Conservation (phyloP, 2,113 vertebrate species). For the Dicentrarchus labrax region DNA sequence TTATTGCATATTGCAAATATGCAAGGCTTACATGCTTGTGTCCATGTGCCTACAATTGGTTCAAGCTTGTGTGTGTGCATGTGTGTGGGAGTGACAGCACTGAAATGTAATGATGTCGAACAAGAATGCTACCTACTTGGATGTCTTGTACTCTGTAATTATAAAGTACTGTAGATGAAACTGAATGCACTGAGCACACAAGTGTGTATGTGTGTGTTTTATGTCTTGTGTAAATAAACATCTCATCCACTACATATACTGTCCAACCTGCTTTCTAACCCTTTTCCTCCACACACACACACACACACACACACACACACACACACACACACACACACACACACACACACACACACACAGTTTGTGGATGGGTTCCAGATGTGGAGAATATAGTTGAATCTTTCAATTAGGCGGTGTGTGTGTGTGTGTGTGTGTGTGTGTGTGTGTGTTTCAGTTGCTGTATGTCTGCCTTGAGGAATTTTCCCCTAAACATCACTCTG, state of each 20-base stretch:
- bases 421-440: background rate
- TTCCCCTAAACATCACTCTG: background rate
- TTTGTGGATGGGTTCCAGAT: slow-evolving; percentile 60
- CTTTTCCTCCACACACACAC: background rate
- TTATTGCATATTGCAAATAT: background rate
- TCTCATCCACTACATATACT: slow-evolving; percentile 54
- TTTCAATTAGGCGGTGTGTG: background rate
- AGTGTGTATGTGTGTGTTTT: slow-evolving; percentile 36
- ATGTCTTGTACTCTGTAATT: slow-evolving; percentile 54
- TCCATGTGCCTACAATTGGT: background rate
- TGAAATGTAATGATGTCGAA: slow-evolving; percentile 52
- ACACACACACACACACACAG: background rate
- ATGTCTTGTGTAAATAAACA: slow-evolving; percentile 70
- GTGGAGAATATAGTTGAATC: background rate
- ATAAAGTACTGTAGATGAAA: slow-evolving; percentile 65
- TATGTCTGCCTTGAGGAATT: background rate
- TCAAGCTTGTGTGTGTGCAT: background rate
- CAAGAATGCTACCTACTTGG: slow-evolving; percentile 44
- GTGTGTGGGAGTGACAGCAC: slow-evolving; percentile 31
- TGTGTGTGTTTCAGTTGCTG: background rate
- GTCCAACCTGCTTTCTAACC: slow-evolving; percentile 32
- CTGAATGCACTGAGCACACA: slow-evolving; percentile 65
- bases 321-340: background rate
- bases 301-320: slow-evolving; percentile 1
- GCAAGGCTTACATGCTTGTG: background rate